These are phyloP conservation scores for Coronaproctus castanopsis DNA, from an alignment of 2,888 invertebrate species.

Conservation along the genomic window DNA sequence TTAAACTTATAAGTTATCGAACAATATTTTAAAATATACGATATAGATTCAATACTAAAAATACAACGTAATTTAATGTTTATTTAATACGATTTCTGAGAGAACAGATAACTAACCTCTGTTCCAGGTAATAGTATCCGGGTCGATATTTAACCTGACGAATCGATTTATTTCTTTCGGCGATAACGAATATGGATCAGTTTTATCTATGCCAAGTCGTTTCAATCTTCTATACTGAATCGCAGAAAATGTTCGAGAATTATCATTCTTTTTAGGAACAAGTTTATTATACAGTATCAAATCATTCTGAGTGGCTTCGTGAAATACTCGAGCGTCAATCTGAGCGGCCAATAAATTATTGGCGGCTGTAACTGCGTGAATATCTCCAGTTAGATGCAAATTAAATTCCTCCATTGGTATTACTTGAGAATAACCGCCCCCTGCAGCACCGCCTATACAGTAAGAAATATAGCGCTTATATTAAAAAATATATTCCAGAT, in stretches of 20 bases:
- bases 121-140: slow-evolving; percentile 75
- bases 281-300: slow-evolving; percentile 65
- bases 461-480: neutral
- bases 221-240: slow-evolving; percentile 60
- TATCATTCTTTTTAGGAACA: slow-evolving; percentile 60
- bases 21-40: too few species aligned
- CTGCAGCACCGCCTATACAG: slow-evolving; percentile 70
- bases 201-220: slow-evolving; percentile 61
- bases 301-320: slow-evolving; percentile 82
- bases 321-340: slow-evolving; percentile 88
- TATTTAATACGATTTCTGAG: too few species aligned
- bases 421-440: slow-evolving; percentile 90
- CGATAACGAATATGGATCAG: slow-evolving; percentile 59
- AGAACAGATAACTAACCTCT: too few species aligned
- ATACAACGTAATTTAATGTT: too few species aligned
- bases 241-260: slow-evolving; percentile 58
- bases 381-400: slow-evolving; percentile 91
- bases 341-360: slow-evolving; percentile 96
- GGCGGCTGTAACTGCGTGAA: slow-evolving; percentile 94
- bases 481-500: neutral
- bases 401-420: slow-evolving; percentile 99
- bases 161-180: slow-evolving; percentile 58
- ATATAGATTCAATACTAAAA: too few species aligned
- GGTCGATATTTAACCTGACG: slow-evolving; percentile 75
- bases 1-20: too few species aligned